Evolutionary conservation across 2,888 invertebrate genomes (phyloP), one percentile per base, ranked within the genome.

Genomic region (Meloe dianella): DNA sequence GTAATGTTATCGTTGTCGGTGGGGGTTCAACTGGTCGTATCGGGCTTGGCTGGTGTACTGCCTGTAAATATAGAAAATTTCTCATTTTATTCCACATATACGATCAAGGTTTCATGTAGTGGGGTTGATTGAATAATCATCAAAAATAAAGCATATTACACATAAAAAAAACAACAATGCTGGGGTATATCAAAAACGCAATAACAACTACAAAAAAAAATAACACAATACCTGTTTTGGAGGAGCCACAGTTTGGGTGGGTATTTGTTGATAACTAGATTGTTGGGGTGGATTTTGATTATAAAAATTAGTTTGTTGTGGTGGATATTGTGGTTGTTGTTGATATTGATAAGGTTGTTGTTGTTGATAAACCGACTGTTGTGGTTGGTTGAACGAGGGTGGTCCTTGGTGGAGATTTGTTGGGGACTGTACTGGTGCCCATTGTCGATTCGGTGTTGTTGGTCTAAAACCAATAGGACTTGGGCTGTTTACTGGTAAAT

Each of bases 1-100:
- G 89, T 70, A 94, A 87, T 75, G 91, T 89, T 83, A 94, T 90
- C 51, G 88, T 88, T 27, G 91, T 78, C 59, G 91, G 89, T 24
- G 92, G 91, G 32, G 91, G 90, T 80, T 89, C 89, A 77, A 82
- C 79, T 32, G 71, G 74, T 70, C 73, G 77, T 20, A 77, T 65
- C 17, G 73, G 51, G 8, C 30, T 38, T 58, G 30, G 58, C 54
- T 61, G 67, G 59, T 69, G 67, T 63, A 66, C 65, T 71, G 75
- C 73, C 72, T 75, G 71, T 70, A 74, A 75, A n/a, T 63, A 24
- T 20, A 24, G 56, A 56, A 65, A 71, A 74, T 61, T 47, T 76
- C 60, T 60, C 64, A 63, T 69, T 73, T 24, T 54, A 54, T 54
- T 54, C 9, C 1, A 8, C 2, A 51, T 54, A 51, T 10, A 51